Conservation (phyloP, 92 coral and sea anemone species). For the Ricordea florida region DNA sequence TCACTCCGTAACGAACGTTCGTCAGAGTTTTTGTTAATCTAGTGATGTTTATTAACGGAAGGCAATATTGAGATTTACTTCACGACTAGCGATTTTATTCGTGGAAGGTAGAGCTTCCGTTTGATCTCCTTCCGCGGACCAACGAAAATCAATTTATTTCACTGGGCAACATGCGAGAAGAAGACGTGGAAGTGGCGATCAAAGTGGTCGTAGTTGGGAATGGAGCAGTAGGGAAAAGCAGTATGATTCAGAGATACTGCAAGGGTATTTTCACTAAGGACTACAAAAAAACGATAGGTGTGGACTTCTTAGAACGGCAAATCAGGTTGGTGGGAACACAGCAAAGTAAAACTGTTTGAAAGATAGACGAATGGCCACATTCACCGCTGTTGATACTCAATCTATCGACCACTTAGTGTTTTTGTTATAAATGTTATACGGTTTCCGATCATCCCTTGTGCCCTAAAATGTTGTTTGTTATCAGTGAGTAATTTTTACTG, state of each 20-base stretch:
- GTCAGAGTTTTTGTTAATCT: too few species aligned
- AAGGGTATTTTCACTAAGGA: slow-evolving; percentile 99
- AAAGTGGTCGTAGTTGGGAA: slow-evolving; percentile 98
- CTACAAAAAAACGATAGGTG: slow-evolving; percentile 99
- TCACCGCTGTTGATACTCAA: neutral
- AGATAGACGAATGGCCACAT: neutral
- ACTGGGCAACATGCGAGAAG: slow-evolving; percentile 79
- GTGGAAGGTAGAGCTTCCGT: neutral
- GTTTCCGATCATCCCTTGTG: slow-evolving; percentile 4
- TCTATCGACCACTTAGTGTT: slow-evolving; percentile 26
- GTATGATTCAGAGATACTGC: slow-evolving; percentile 98
- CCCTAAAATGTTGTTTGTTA: slow-evolving; percentile 6
- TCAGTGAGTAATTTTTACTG: neutral
- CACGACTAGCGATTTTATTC: neutral
- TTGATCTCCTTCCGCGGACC: neutral
- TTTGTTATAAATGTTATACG: slow-evolving; percentile 19
- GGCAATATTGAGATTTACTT: too few species aligned
- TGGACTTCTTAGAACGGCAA: slow-evolving; percentile 97
- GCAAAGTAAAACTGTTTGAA: neutral
- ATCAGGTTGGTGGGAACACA: slow-evolving; percentile 64
- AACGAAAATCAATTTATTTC: neutral
- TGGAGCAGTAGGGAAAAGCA: slow-evolving; percentile 99
- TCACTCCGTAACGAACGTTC: too few species aligned
- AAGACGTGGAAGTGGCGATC: slow-evolving; percentile 99
- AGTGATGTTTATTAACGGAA: too few species aligned